Conservation (phyloP, 2,113 vertebrate genomes). For the Poeciliopsis turrubarensis region DNA sequence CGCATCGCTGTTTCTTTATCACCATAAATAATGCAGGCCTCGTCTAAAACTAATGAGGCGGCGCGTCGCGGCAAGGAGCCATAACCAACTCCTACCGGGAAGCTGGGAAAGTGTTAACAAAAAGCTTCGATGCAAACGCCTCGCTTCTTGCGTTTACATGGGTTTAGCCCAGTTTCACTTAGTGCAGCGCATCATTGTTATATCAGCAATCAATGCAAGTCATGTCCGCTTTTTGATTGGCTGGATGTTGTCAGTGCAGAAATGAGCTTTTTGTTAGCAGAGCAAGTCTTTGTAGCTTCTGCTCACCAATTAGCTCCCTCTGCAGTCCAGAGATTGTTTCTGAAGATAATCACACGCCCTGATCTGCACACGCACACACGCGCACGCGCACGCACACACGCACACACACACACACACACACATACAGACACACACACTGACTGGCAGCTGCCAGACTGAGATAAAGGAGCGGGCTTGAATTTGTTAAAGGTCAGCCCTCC, state of each 20-base stretch:
- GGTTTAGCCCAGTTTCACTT: background rate
- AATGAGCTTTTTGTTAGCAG: background rate
- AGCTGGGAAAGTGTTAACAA: constrained; percentile 7
- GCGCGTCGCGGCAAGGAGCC: constrained; percentile 3
- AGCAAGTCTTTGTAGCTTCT: constrained; percentile 29
- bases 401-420: no score
- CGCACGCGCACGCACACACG: background rate
- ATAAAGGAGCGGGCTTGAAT: constrained; percentile 55
- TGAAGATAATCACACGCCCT: constrained; percentile 34
- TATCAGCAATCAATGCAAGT: constrained; percentile 1
- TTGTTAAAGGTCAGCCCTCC: constrained; percentile 51
- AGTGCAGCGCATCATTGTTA: background rate
- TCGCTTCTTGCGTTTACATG: background rate
- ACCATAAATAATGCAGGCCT: constrained; percentile 65
- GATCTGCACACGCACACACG: constrained; percentile 1
- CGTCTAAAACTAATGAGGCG: constrained; percentile 56
- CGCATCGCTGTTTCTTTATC: constrained; percentile 39
- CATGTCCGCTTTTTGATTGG: constrained; percentile 4
- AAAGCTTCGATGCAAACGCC: constrained; percentile 12
- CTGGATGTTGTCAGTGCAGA: constrained; percentile 1
- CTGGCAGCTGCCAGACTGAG: constrained; percentile 43
- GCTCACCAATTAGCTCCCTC: constrained; percentile 26
- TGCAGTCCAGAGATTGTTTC: constrained; percentile 43
- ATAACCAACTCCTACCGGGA: constrained; percentile 25
- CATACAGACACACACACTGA: constrained; percentile 16